Evolutionary conservation across 2,113 vertebrate genomes (phyloP).

Genomic region (Trogon surrucura): DNA sequence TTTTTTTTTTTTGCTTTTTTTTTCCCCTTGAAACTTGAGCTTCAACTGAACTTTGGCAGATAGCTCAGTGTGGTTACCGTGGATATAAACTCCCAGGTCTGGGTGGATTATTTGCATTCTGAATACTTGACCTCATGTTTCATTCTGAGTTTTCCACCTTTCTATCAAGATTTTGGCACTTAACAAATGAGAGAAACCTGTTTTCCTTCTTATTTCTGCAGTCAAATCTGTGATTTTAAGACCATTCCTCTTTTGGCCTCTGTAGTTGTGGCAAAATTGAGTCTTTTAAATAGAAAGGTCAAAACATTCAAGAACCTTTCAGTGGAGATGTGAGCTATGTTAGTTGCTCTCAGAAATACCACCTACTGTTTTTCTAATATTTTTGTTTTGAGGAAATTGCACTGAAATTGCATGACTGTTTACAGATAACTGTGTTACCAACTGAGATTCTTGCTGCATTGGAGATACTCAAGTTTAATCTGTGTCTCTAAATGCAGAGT

Average conservation of each 20-base stretch:
- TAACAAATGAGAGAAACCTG: background rate
- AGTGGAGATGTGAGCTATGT: background rate
- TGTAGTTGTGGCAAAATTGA: background rate
- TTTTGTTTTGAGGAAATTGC: background rate
- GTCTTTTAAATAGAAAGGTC: background rate
- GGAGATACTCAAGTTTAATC: background rate
- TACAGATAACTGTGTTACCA: background rate
- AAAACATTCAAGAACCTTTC: background rate
- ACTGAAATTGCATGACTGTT: background rate
- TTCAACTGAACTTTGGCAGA: background rate
- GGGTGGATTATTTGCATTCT: conserved; percentile 44
- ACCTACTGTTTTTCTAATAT: background rate
- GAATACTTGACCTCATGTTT: conserved; percentile 21
- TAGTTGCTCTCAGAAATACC: background rate
- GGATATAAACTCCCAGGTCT: background rate
- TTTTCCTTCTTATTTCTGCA: background rate
- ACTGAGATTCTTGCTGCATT: background rate
- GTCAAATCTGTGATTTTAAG: background rate
- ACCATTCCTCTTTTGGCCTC: background rate
- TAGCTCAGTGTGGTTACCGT: background rate
- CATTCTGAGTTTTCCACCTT: background rate
- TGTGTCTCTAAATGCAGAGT: background rate
- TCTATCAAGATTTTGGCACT: background rate
- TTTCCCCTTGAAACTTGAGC: background rate
- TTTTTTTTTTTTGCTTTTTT: background rate